These are phyloP conservation scores for Dinoponera quadriceps DNA, from an alignment of 1,140 invertebrate genomes.

Conservation along the genomic window DNA sequence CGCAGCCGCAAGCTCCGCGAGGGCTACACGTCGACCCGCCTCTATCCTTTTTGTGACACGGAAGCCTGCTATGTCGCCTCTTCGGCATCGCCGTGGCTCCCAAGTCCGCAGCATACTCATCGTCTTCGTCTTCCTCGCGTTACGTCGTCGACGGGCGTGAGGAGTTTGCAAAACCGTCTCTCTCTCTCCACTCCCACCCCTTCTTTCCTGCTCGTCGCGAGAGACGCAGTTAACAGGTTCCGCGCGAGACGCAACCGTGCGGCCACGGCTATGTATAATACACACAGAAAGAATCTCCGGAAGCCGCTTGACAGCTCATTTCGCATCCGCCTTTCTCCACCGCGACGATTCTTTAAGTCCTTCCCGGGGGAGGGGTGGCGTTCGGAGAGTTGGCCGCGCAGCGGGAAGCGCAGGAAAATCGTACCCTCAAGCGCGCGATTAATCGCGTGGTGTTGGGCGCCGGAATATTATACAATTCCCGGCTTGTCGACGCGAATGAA, in stretches of 20 bases:
- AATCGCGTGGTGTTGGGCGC: constrained; percentile 30
- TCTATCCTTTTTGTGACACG: constrained; percentile 54
- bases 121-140: constrained; percentile 12
- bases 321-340: constrained; percentile 78
- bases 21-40: constrained; percentile 57
- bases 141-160: constrained; percentile 74
- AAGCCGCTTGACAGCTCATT: constrained; percentile 81
- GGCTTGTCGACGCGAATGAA: constrained; percentile 22
- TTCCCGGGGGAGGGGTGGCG: background rate
- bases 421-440: constrained; percentile 32
- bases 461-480: constrained; percentile 38
- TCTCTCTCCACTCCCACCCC: too few species aligned
- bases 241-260: constrained; percentile 17
- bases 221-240: constrained; percentile 80
- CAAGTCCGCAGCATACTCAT: background rate
- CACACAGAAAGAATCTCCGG: constrained; percentile 79
- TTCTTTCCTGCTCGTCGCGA: constrained; percentile 67
- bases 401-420: constrained; percentile 37
- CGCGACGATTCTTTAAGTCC: constrained; percentile 44
- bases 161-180: constrained; percentile 81
- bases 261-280: constrained; percentile 78
- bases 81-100: constrained; percentile 42
- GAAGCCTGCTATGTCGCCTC: constrained; percentile 46
- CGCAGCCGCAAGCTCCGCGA: constrained; percentile 73
- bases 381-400: too few species aligned